Conservation (phyloP, 2,797 vertebrate species). For the Spinibarbus caldwelli region DNA sequence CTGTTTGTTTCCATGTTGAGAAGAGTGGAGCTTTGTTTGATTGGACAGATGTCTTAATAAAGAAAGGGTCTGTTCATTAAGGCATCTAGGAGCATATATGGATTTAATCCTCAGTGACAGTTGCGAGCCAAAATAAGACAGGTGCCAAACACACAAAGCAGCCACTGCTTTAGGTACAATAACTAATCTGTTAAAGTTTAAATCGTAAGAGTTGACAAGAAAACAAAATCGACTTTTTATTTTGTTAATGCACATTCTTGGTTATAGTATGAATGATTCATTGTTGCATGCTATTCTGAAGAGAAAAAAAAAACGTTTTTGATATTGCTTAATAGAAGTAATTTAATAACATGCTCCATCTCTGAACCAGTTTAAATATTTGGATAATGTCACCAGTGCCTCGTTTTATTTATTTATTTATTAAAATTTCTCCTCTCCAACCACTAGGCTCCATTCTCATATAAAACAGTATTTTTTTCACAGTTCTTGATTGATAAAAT, state of each 20-base stretch:
- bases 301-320: not conserved
- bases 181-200: not conserved
- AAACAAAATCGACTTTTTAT: not conserved
- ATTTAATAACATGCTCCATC: not conserved
- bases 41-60: slow-evolving; percentile 10
- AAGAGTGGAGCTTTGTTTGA: slow-evolving; percentile 54
- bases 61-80: slow-evolving; percentile 25
- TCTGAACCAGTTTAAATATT: not conserved
- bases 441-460: not conserved
- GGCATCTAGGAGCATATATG: not conserved
- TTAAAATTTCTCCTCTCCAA: not conserved
- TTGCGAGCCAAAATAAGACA: not conserved
- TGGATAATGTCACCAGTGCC: not conserved
- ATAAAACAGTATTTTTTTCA: not conserved
- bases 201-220: not conserved
- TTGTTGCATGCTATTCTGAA: not conserved
- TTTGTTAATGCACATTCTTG: too few species aligned
- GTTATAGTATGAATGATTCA: not conserved
- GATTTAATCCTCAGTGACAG: not conserved
- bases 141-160: not conserved
- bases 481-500: not conserved
- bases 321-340: not conserved
- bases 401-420: not conserved
- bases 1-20: slow-evolving; percentile 55
- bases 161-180: not conserved